Conservation (phyloP, 2,113 vertebrate genomes). For the Chaetura pelagica region DNA sequence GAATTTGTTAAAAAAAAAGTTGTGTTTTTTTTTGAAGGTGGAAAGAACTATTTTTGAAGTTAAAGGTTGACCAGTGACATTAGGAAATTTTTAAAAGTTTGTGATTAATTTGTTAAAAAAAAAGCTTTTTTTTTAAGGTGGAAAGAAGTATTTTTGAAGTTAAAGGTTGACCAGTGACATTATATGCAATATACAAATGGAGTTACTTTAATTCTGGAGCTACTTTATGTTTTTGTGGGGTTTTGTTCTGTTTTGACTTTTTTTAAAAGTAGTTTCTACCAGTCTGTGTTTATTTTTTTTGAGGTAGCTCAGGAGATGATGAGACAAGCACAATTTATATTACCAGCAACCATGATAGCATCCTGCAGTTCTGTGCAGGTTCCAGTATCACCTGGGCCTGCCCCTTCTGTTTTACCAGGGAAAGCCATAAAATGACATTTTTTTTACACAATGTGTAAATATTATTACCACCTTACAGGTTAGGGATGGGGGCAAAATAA, state of each 20-base stretch:
- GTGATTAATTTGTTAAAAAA: not conserved
- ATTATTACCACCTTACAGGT: not conserved
- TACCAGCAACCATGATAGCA: not conserved
- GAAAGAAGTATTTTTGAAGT: not conserved
- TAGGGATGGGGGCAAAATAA: not conserved
- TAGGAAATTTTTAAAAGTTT: not conserved
- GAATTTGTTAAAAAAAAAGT: not conserved
- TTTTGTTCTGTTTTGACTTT: not conserved
- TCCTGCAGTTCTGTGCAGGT: not conserved
- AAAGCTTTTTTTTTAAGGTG: not conserved
- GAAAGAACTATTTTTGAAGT: not conserved
- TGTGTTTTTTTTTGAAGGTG: not conserved
- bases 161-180: not conserved
- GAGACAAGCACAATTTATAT: not conserved
- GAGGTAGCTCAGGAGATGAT: not conserved
- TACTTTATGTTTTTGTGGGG: not conserved
- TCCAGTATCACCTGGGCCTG: not conserved
- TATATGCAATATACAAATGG: not conserved
- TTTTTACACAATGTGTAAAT: not conserved
- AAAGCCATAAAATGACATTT: not conserved
- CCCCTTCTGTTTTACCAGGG: not conserved
- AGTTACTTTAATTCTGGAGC: not conserved
- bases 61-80: not conserved
- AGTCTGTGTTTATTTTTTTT: not conserved
- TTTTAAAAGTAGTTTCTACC: not conserved